Base-by-base conservation (phyloP, 2,888 invertebrate species). In the Trachelus tabidus region DNA sequence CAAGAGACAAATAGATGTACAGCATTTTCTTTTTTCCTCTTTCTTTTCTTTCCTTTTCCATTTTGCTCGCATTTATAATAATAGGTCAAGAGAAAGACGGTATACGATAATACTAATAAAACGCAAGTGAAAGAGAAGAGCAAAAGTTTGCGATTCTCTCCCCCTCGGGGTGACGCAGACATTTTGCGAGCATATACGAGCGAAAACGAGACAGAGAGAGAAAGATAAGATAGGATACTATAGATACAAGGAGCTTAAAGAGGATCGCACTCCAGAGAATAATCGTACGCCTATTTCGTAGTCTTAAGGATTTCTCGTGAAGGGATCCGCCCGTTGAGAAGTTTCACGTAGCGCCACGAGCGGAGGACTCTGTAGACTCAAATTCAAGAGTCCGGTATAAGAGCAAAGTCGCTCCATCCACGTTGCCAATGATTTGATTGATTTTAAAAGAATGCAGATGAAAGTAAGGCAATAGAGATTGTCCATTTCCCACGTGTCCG, bases 1-100 rank as follows among this genome's bases (percentile, higher is more conserved):
- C 90, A 86, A 86, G 86, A 89, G 86, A 88, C 87, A 86, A 87
- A 85, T 85, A 87, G 84, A 86, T 86, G 84, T 87, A 88, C 83
- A 89, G 85, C 83, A 86, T 85, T 78, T 73, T 75, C 34, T 75
- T 73, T 69, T 75, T 37, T 34, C 35, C 71, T 76, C 40, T 73
- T 73, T 71, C 12, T 76, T 34, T 31, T 76, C 34, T 68, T 74
- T 31, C 74, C 33, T 34, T 71, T 71, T 31, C 34, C 68, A 76
- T 37, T 71, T 69, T 75, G 56, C 23, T 23, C 56, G 56, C 56
- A 9, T 9, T 56, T 56, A 23, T 56, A 56, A 56, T 56, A 56
- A 56, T 23, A 56, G 56, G 2, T 23, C 6, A 56, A 56, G 56
- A 56, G 56, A 56, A 56, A 56, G 56, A 56, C 23, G 56, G 23